Base-by-base conservation (phyloP, 2,888 invertebrate species). In the Leistus spinibarbis region DNA sequence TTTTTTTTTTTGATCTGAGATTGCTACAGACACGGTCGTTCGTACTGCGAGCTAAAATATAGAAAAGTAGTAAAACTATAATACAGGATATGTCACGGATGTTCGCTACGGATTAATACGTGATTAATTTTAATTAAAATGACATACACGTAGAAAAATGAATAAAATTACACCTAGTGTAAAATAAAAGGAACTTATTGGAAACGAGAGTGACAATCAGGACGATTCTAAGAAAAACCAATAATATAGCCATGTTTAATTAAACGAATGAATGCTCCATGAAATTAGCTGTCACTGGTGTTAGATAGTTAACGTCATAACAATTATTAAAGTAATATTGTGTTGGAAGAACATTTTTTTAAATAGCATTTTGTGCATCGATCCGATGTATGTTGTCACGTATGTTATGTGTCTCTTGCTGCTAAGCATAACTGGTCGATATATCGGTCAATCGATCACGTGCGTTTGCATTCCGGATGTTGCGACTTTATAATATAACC, bases 381-480 rank as follows among this genome's bases (percentile, higher is more conserved):
- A 22, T 60, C 19, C 9, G 60, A 10, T 17, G 60, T 19, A 3
- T 16, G 60, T 60, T 10, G 17, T 60, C 19, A 17, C 20, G 60
- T 13, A 27, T 17, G 64, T 64, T 60, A 60, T 60, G 60, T 60
- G 64, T 64, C 23, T 22, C 16, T 64, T 23, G 7, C 64, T 64
- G 24, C 27, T 64, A 23, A 64, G 27, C 64, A 64, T 64, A 64
- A 64, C 64, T 64, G 64, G 64, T 64, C 64, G 24, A 64, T 64
- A 64, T 64, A 64, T 64, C 64, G 64, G 64, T 64, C 64, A 64
- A 22, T 64, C 27, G 64, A 64, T 64, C 64, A 64, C 64, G 64
- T 57, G 20, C 22, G 23, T 64, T 27, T 27, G 64, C 60, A 60
- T 60, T 22, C 60, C 17, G 64, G 64, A 64, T n/a, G 64, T n/a